A percentile compares a stretch with the other conserved stretches of the same genome.
phyloP scores from a whole-genome alignment of 2,797 vertebrate species.

The Oreochromis mossambicus region DNA sequence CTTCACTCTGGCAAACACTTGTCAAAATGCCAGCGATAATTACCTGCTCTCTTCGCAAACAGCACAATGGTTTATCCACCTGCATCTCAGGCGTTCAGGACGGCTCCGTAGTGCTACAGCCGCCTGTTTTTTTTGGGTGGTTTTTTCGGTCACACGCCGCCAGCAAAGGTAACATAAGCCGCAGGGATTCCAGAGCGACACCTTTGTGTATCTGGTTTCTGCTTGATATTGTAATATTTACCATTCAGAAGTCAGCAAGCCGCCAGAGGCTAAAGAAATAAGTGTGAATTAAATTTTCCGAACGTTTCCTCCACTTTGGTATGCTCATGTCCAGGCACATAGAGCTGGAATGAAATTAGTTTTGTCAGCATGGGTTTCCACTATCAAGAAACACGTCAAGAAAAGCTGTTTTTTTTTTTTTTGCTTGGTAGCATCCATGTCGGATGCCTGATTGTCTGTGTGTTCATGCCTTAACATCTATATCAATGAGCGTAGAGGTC shows the following conservation, averaged over 20 bases:
- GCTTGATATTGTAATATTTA: constrained; percentile 43
- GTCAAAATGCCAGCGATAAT: constrained; percentile 91
- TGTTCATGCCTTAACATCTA: constrained; percentile 63
- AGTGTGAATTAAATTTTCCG: constrained; percentile 51
- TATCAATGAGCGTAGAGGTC: constrained; percentile 67
- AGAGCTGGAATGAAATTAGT: constrained; percentile 32
- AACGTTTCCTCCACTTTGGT: constrained; percentile 11
- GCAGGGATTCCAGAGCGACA: constrained; percentile 15
- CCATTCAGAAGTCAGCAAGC: constrained; percentile 14
- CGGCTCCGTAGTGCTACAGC: background rate
- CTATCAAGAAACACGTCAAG: constrained; percentile 7
- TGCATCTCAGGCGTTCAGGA: constrained; percentile 62
- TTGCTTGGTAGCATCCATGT: background rate
- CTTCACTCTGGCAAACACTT: constrained; percentile 91
- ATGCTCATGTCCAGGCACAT: constrained; percentile 14
- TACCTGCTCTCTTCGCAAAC: constrained; percentile 83
- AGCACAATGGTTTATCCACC: constrained; percentile 79
- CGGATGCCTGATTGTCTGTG: constrained; percentile 32
- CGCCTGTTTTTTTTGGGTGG: background rate
- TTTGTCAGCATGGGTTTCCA: constrained; percentile 29
- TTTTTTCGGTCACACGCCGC: constrained; percentile 1
- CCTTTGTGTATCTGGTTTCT: background rate
- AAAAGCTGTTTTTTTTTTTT: background rate
- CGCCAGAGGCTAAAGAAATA: constrained; percentile 35
- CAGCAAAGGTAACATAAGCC: constrained; percentile 32